Evolutionary conservation across 1,140 invertebrate genomes (phyloP).

Genomic region (Pseudomyrmex flavicornis): DNA sequence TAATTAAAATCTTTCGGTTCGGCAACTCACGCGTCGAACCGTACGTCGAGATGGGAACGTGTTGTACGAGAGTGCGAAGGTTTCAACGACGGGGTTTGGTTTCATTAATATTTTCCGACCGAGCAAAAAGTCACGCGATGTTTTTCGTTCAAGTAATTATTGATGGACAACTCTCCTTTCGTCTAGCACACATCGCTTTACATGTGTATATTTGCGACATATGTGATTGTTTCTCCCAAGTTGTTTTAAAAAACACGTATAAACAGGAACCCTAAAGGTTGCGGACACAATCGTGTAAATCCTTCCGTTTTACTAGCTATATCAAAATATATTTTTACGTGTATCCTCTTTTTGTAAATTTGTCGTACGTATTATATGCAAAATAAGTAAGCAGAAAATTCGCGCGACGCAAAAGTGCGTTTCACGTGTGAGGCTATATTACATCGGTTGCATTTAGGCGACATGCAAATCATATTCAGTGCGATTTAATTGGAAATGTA

Average conservation of each 20-base stretch:
- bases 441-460: slow-evolving; percentile 23
- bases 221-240: slow-evolving; percentile 29
- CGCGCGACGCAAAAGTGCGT: not conserved
- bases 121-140: slow-evolving; percentile 24
- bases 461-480: slow-evolving; percentile 8
- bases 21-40: slow-evolving; percentile 54
- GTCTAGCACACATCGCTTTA: not conserved
- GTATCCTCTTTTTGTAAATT: not conserved
- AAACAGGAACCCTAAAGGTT: not conserved
- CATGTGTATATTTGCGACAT: not conserved
- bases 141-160: slow-evolving; percentile 32
- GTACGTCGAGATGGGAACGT: slow-evolving; percentile 19
- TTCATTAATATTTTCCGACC: slow-evolving; percentile 46
- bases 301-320: not conserved
- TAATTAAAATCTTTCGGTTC: slow-evolving; percentile 73
- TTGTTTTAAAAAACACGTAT: not conserved
- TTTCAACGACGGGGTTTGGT: slow-evolving; percentile 34
- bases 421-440: not conserved
- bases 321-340: not conserved
- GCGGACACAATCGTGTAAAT: slow-evolving; percentile 8
- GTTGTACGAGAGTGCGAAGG: slow-evolving; percentile 37
- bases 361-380: not conserved
- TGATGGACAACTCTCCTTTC: slow-evolving; percentile 19
- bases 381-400: not conserved
- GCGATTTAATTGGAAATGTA: slow-evolving; percentile 53